These are phyloP conservation scores for Phyllotreta cruciferae DNA, from an alignment of 2,888 invertebrate species.

Conservation along the genomic window DNA sequence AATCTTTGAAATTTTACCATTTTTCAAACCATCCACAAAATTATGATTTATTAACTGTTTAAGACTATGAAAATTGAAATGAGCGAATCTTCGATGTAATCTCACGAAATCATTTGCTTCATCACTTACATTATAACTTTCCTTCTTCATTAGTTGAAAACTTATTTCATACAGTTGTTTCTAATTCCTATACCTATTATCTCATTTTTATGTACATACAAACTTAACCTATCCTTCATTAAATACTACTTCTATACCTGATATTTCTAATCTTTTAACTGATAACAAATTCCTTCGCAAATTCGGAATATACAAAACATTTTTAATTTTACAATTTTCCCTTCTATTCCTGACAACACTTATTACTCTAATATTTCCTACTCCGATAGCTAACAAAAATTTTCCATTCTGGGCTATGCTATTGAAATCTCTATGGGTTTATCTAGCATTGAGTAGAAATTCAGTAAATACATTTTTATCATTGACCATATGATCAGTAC, in stretches of 20 bases:
- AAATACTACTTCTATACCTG: conserved; percentile 29
- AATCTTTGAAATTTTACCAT: conserved; percentile 27
- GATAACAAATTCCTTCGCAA: conserved; percentile 28
- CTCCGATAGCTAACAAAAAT: conserved; percentile 1
- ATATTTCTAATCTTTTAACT: conserved; percentile 30
- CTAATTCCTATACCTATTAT: conserved; percentile 30
- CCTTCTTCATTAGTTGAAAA: conserved; percentile 15
- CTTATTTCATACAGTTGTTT: conserved; percentile 37
- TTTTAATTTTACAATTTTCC: conserved; percentile 34
- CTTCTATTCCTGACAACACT: conserved; percentile 28
- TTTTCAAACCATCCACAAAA: conserved; percentile 31
- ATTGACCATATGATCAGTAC: conserved; percentile 25
- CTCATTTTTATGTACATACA: conserved; percentile 16
- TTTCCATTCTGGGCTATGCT: conserved; percentile 21
- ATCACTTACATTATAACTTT: conserved; percentile 18
- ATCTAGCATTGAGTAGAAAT: conserved; percentile 19
- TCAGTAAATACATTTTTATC: conserved; percentile 25
- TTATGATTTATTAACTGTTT: conserved; percentile 14
- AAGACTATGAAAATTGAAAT: conserved; percentile 7
- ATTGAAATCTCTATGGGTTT: conserved; percentile 26
- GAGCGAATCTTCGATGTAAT: conserved; percentile 18
- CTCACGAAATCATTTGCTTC: conserved; percentile 1
- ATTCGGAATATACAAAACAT: conserved; percentile 34
- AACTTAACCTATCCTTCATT: conserved; percentile 28
- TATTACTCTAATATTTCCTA: conserved; percentile 18